phyloP scores from a whole-genome alignment of 2,797 vertebrate genomes.

The Coracias cyanogaster region DNA sequence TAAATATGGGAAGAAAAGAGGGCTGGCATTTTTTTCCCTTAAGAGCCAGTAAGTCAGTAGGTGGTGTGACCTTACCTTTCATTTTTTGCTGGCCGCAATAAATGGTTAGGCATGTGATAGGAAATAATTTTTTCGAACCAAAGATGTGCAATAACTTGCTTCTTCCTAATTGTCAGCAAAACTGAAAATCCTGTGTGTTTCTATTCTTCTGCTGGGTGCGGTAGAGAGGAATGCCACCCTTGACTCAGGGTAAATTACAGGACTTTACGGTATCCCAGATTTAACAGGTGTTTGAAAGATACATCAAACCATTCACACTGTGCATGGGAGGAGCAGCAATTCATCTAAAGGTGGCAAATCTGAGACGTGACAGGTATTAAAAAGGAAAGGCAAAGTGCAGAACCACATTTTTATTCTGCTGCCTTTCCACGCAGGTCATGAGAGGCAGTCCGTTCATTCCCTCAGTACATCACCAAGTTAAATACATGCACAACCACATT shows the following conservation, averaged over 20 bases:
- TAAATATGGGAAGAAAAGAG: not conserved
- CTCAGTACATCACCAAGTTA: conserved; percentile 16
- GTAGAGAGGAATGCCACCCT: not conserved
- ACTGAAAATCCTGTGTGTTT: not conserved
- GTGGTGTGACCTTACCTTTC: not conserved
- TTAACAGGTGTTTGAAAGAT: conserved; percentile 45
- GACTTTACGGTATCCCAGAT: not conserved
- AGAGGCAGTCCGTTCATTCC: conserved; percentile 6
- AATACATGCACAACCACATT: conserved; percentile 39
- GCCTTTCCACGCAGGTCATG: conserved; percentile 24
- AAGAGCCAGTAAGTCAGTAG: not conserved
- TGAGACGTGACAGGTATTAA: conserved; percentile 41
- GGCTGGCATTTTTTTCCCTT: not conserved
- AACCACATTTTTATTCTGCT: conserved; percentile 56
- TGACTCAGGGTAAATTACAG: not conserved
- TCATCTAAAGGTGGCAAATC: conserved; percentile 51
- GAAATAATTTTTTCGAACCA: not conserved
- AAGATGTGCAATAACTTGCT: not conserved
- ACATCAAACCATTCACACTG: conserved; percentile 40
- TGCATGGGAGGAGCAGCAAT: conserved; percentile 49
- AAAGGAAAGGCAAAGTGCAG: conserved; percentile 27
- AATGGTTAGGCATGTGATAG: not conserved
- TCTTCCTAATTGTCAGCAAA: not conserved
- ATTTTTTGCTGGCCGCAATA: not conserved
- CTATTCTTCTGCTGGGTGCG: not conserved